Percentiles rank a stretch among this genome's conserved stretches.
phyloP scores from a whole-genome alignment of 2,888 invertebrate genomes.

The Leucania comma region DNA sequence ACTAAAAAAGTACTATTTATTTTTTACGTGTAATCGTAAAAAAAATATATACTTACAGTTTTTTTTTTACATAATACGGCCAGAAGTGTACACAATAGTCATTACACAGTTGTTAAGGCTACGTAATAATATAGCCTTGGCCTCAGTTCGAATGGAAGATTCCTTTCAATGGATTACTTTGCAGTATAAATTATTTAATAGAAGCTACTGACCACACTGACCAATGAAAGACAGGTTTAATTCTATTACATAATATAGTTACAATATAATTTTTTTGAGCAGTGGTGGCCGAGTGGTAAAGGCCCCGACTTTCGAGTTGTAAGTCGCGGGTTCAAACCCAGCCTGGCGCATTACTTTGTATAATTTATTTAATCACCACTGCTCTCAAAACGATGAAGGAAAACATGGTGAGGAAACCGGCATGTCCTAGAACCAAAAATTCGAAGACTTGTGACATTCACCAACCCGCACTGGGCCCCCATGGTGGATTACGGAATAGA shows the following conservation, averaged over 20 bases:
- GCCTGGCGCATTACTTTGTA: no score
- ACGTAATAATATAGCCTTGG: slow-evolving; percentile 56
- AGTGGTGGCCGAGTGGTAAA: no score
- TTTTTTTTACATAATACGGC: slow-evolving; percentile 28
- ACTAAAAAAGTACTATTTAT: no score
- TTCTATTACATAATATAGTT: slow-evolving; percentile 58
- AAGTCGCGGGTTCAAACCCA: no score
- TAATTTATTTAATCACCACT: no score
- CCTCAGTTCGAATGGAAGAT: slow-evolving; percentile 73
- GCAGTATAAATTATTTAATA: slow-evolving; percentile 70
- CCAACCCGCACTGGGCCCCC: no score
- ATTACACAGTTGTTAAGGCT: slow-evolving; percentile 53
- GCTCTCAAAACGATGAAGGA: no score
- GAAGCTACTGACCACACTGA: slow-evolving; percentile 54
- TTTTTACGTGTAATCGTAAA: not conserved
- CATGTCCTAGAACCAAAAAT: no score
- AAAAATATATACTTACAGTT: slow-evolving; percentile 2
- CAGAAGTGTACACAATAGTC: slow-evolving; percentile 35
- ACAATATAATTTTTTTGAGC: slow-evolving; percentile 53
- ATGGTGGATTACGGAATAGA: no score
- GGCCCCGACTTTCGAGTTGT: no score
- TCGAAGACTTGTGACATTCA: no score
- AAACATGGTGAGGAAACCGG: no score
- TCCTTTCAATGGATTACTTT: slow-evolving; percentile 69
- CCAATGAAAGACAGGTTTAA: slow-evolving; percentile 49